Conservation (phyloP, 2,113 vertebrate genomes). For the Perca flavescens region DNA sequence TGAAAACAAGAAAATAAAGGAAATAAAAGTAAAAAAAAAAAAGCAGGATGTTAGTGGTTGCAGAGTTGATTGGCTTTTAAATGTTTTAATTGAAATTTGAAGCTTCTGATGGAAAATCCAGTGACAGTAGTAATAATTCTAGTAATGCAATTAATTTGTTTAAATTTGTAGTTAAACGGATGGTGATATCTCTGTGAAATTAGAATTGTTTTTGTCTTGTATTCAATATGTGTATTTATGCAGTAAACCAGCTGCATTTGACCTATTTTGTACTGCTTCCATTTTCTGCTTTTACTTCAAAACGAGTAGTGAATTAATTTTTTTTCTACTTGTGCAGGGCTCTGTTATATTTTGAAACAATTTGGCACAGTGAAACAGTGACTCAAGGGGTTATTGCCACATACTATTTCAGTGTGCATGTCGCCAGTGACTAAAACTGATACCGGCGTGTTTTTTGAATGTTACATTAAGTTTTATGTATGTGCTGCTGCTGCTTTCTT, state of each 20-base stretch:
- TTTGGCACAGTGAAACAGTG: not conserved
- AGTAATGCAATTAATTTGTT: no score
- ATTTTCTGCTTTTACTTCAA: not conserved
- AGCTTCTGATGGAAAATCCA: no score
- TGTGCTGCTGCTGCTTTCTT: not conserved
- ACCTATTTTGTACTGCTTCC: not conserved
- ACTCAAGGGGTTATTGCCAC: constrained; percentile 44
- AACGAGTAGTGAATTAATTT: not conserved
- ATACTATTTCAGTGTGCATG: not conserved
- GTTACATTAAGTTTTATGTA: not conserved
- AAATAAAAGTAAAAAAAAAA: no score
- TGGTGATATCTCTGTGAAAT: not conserved
- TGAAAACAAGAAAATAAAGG: no score
- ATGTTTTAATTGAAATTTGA: no score
- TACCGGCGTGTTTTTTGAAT: not conserved
- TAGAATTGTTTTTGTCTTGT: not conserved
- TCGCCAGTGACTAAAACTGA: not conserved
- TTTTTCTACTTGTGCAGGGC: not conserved
- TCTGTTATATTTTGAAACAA: constrained; percentile 51
- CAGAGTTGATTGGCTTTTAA: no score
- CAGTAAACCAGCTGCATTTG: not conserved
- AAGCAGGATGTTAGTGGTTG: no score
- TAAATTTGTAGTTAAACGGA: not conserved
- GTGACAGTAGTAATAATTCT: not conserved
- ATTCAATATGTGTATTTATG: not conserved